phyloP scores from a whole-genome alignment of 2,797 vertebrate species.

The Aphelocoma californica region DNA sequence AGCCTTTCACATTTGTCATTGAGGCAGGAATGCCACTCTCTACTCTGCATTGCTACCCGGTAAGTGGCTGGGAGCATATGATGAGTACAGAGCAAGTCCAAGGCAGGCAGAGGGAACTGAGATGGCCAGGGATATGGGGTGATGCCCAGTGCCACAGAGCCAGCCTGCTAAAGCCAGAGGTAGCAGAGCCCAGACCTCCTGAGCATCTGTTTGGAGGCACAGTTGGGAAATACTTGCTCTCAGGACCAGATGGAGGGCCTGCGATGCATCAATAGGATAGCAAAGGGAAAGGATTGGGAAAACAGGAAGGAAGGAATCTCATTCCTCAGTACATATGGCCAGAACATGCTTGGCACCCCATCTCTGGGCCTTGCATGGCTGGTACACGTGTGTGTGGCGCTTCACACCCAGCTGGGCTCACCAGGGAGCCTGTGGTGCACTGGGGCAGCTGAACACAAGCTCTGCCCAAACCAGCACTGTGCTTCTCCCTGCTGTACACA shows the following conservation, averaged over 20 bases:
- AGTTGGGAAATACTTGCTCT: background rate
- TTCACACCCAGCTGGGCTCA: background rate
- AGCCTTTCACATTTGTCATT: background rate
- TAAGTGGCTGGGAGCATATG: background rate
- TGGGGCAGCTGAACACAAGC: background rate
- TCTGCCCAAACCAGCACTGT: background rate
- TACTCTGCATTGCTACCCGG: background rate
- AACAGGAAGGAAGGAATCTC: background rate
- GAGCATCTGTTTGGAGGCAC: background rate
- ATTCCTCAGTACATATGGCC: fast-evolving
- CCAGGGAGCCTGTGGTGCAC: background rate
- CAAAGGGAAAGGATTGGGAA: background rate
- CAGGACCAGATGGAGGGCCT: background rate
- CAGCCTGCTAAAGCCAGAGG: background rate
- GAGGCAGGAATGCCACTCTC: background rate
- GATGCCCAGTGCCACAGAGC: background rate
- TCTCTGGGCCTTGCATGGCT: background rate
- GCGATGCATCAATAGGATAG: background rate
- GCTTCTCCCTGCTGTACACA: background rate
- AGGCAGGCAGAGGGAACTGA: background rate
- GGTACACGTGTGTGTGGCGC: fast-evolving
- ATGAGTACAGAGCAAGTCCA: background rate
- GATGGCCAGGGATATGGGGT: background rate
- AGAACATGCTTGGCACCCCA: fast-evolving
- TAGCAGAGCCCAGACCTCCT: background rate